Base-by-base conservation (phyloP, 2,113 vertebrate genomes). In the Lontra canadensis region DNA sequence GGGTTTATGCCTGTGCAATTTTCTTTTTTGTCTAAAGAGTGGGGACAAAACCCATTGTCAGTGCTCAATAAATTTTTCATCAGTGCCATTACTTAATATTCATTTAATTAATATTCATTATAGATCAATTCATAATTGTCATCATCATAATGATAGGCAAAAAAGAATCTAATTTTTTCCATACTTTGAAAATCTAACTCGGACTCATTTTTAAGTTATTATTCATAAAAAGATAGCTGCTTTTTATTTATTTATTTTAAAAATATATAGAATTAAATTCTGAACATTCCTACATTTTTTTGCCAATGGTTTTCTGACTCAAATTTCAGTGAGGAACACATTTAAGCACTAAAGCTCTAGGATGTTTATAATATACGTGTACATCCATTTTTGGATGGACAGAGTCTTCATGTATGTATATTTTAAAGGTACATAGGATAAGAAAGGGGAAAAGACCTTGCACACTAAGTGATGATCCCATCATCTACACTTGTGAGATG, bases 81-180 rank as follows among this genome's bases (percentile, higher is more conserved):
- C 98, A 97, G 25, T 97, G 97, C 97, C 98, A 98, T 97, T 96
- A 96, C 97, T 98, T 98, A 98, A 97, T 98, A 98, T 97, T 98
- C 97, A 98, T 98, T 98, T 98, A 98, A 98, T 98, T 98, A 98
- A 98, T 98, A 98, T 98, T 97, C 98, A 98, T 98, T 98, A 98
- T 96, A 96, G 92, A 94, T 97, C 98, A 97, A 98, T 98, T 98
- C 92, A 97, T 98, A 98, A 98, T 98, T 98, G 98, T 98, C 97
- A 98, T 97, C 95, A 91, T 61, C 82, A 90, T 98, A 98, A 98
- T 98, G 94, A 98, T 96, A 95, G 97, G 94, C 39, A 96, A 98
- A 96, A 90, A 74, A 52, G 71, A 95, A 94, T 96, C 97, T 97
- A 90, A 95, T 94, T 95, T 97, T 83, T 97, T 55, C 26, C 92